Evolutionary conservation across 2,888 invertebrate species (phyloP).

Genomic region (Nematopogon swammerdamellus): DNA sequence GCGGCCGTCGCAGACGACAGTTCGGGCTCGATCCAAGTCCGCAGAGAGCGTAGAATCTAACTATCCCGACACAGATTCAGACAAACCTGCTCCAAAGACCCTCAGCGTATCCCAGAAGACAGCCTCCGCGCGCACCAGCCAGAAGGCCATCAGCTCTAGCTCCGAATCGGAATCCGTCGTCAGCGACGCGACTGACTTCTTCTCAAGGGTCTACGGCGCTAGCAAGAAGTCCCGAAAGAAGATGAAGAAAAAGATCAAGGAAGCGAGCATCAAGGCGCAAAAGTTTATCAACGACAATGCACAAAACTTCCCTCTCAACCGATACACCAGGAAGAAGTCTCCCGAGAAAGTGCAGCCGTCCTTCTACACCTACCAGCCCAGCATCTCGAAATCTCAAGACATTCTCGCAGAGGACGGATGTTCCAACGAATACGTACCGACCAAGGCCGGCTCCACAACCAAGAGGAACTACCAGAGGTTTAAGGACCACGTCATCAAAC

Average conservation of each 20-base stretch:
- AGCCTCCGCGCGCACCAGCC: slow-evolving; percentile 1
- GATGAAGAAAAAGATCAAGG: slow-evolving; percentile 18
- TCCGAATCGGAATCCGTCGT: slow-evolving; percentile 40
- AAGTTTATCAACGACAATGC: slow-evolving; percentile 10
- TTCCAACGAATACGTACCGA: slow-evolving; percentile 47
- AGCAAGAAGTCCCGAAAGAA: slow-evolving; percentile 26
- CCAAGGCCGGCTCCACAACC: slow-evolving; percentile 36
- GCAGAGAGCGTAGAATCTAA: slow-evolving; percentile 32
- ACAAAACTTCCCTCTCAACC: background rate
- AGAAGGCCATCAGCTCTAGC: slow-evolving; percentile 25
- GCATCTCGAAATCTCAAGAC: background rate
- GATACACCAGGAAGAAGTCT: background rate
- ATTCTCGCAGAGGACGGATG: slow-evolving; percentile 21
- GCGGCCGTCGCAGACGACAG: slow-evolving; percentile 17
- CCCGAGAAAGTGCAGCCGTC: background rate
- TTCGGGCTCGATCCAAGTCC: slow-evolving; percentile 31
- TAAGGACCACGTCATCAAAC: slow-evolving; percentile 39
- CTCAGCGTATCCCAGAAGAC: background rate
- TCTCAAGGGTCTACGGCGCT: slow-evolving; percentile 36
- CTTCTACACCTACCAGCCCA: background rate
- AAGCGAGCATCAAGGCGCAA: background rate
- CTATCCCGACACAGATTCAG: slow-evolving; percentile 10
- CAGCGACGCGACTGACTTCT: slow-evolving; percentile 41
- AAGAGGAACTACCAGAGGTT: slow-evolving; percentile 47
- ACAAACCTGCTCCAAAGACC: background rate